Evolutionary conservation across 2,797 vertebrate genomes (phyloP).

Genomic region (Sebastes matsubarae): DNA sequence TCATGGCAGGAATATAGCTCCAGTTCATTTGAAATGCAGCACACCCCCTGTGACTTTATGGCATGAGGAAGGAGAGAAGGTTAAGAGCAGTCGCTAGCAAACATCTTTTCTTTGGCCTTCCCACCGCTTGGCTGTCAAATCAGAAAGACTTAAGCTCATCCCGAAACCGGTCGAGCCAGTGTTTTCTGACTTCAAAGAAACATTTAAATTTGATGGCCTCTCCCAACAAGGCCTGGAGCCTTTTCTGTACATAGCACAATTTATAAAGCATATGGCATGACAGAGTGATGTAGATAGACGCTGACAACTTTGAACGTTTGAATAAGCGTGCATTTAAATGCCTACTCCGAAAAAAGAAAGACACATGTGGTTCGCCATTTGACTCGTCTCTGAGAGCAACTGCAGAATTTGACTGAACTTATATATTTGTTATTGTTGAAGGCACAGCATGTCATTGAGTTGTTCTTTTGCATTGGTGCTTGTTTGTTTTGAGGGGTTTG

Average conservation of each 20-base stretch:
- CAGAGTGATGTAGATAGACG: conserved; percentile 31
- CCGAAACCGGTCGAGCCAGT: conserved; percentile 16
- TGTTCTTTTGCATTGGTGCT: conserved; percentile 20
- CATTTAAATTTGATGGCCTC: conserved; percentile 32
- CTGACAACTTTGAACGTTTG: conserved; percentile 50
- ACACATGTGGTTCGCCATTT: conserved; percentile 42
- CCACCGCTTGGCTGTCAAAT: conserved; percentile 11
- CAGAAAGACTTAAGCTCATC: conserved; percentile 25
- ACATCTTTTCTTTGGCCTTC: conserved; percentile 5
- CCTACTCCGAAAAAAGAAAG: conserved; percentile 21
- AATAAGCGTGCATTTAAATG: conserved; percentile 43
- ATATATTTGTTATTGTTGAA: conserved; percentile 28
- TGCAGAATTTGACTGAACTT: conserved; percentile 26
- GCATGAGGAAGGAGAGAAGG: conserved; percentile 34
- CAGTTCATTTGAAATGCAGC: conserved; percentile 60
- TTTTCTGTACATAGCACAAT: conserved; percentile 26
- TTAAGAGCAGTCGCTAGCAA: conserved; percentile 32
- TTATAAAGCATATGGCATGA: conserved; percentile 42
- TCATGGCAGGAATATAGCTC: conserved; percentile 41
- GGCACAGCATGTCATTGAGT: conserved; percentile 8
- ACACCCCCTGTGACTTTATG: conserved; percentile 39
- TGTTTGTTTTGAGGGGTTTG: conserved; percentile 17
- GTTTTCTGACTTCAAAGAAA: conserved; percentile 44
- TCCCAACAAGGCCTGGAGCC: conserved; percentile 20
- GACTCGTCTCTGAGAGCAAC: conserved; percentile 40